Base-by-base conservation (phyloP, 1,140 invertebrate genomes). In the Pogonognathellus flavescens region DNA sequence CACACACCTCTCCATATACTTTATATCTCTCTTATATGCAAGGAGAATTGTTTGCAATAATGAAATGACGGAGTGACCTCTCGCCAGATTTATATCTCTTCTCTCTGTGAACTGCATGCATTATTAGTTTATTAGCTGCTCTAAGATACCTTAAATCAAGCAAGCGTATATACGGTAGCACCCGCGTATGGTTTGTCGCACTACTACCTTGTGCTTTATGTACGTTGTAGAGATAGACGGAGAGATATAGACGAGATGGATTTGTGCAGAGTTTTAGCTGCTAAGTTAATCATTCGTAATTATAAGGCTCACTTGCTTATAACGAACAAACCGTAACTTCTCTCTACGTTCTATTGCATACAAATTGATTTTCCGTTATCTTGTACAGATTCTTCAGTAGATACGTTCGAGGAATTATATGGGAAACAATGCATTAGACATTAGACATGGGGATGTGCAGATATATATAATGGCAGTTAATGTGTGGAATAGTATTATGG, bases 301-400 rank as follows among this genome's bases (percentile, higher is more conserved):
- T 62, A 62, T 62, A 9, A n/a, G 53, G 59, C 9, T 55, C 2
- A 55, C 2, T 16, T 3, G 53, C 10, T 5, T 55, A 55, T 55
- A 41, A 41, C 31, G 31, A 41, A 41, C 31, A 41, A 41, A 41
- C 31, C 2, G n/a, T n/a, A 41, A 41, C 1, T 41, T 1, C 31
- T 41, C 2, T 41, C 9, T 55, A 55, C 53, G 53, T 41, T 41
- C n/a, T 57, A n/a, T 57, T 14, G 53, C 11, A n/a, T 57, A 57
- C 53, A 62, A 70, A 31, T 70, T 70, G 25, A 70, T 70, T 70
- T 70, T 70, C 66, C 66, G 66, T 70, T 70, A 70, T 41, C 22
- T 70, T n/a, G 9, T 2, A 41, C 31, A n/a, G 53, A 57, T 57
- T 57, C 11, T 57, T 57, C 3, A 10, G 53, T 2, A 57, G n/a